Evolutionary conservation across 2,888 invertebrate genomes (phyloP), one percentile per base, ranked within the genome.

Genomic region (Melanostoma scalare): DNA sequence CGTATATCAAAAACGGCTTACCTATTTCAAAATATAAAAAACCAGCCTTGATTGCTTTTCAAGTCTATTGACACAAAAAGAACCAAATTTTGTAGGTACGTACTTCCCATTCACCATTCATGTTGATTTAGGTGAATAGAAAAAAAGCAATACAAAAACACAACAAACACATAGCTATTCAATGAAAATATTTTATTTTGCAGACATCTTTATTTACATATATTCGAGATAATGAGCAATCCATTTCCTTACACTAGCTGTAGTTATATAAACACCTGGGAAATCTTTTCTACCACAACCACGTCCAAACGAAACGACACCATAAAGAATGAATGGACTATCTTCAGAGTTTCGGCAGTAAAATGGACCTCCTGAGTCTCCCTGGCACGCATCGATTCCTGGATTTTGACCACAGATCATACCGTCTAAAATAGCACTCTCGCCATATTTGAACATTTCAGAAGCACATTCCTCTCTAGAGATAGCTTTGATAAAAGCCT

Each of bases 281-380:
- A 89, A 92, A 63, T 89, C 90, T 0, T 89, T 89, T 0, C 89
- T 85, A 2, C 90, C 92, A 85, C 92, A 92, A 2, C 92, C 92
- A 31, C 90, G 88, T 1, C 92, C 92, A 92, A 92, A 92, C 0
- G 92, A 92, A 0, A 92, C 91, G 10, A 92, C 87, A 5, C 92
- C 91, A 33, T 89, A 87, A 4, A 90, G 85, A 6, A 20, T 20
- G 20, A 20, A 20, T 20, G 20, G 20, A 20, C 20, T 20, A 20
- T 9, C 10, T 2, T 10, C 31, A 31, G 87, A 81, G 5, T 86
- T 86, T n/a, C 88, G 86, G 2, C 86, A 69, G 8, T 89, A 86
- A 68, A 90, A 67, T 0, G 91, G 91, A 3, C 91, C 91, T 6
- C 91, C 91, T 0, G 90, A 89, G 56, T 91, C 90, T 6, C 91